Conservation (phyloP, 2,888 invertebrate species). For the Drosophila demipolita region DNA sequence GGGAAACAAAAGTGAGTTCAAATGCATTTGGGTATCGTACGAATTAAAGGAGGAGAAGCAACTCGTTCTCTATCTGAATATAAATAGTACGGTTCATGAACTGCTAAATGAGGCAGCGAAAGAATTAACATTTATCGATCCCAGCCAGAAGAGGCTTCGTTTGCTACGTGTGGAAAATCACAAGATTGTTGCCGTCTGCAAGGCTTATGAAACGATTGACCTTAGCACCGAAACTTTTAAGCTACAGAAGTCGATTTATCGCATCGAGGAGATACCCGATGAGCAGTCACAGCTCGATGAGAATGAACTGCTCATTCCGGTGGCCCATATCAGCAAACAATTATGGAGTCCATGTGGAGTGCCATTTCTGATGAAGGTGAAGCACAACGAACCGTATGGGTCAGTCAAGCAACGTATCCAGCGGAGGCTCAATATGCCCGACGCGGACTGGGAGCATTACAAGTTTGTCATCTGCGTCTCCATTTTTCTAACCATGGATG, state of each 20-base stretch:
- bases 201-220: slow-evolving; percentile 90
- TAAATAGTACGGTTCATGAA: slow-evolving; percentile 95
- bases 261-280: slow-evolving; percentile 97
- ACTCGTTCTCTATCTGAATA: slow-evolving; percentile 97
- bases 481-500: slow-evolving; percentile 93
- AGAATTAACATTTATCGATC: slow-evolving; percentile 94
- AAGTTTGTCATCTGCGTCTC: slow-evolving; percentile 94
- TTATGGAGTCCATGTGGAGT: slow-evolving; percentile 96
- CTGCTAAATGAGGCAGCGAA: slow-evolving; percentile 97
- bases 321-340: slow-evolving; percentile 99
- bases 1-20: slow-evolving; percentile 98
- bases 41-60: slow-evolving; percentile 98
- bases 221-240: slow-evolving; percentile 61
- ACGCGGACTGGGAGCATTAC: slow-evolving; percentile 99
- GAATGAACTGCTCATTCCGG: slow-evolving; percentile 96
- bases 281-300: slow-evolving; percentile 93
- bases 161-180: slow-evolving; percentile 91
- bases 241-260: slow-evolving; percentile 84
- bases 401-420: slow-evolving; percentile 95
- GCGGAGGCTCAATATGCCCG: slow-evolving; percentile 95
- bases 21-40: slow-evolving; percentile 92
- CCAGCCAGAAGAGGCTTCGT: slow-evolving; percentile 95
- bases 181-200: slow-evolving; percentile 89
- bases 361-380: slow-evolving; percentile 95
- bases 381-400: slow-evolving; percentile 94